These are phyloP conservation scores for Caradrina clavipalpis DNA, from an alignment of 2,888 invertebrate genomes.

Conservation along the genomic window DNA sequence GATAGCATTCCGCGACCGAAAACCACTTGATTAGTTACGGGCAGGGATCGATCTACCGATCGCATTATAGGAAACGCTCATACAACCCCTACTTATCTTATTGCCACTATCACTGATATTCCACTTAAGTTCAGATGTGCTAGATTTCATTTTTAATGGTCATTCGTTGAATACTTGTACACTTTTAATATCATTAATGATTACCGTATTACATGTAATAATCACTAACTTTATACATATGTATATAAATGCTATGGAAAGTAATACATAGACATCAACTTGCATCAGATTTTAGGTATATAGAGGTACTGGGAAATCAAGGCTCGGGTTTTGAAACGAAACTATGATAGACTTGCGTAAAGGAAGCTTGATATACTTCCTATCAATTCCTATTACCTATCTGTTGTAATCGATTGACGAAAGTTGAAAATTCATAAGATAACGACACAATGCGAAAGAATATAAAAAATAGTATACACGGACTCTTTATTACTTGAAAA, in stretches of 20 bases:
- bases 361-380: neutral
- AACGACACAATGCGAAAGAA: too few relatives aligned
- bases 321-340: constrained; percentile 27
- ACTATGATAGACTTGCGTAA: neutral
- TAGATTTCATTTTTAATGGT: constrained; percentile 39
- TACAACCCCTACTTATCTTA: too few relatives aligned
- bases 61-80: too few relatives aligned
- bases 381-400: neutral
- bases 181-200: constrained; percentile 47
- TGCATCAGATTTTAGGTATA: constrained; percentile 14
- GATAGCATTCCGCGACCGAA: too few relatives aligned
- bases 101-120: neutral
- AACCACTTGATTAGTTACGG: too few relatives aligned
- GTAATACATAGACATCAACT: constrained; percentile 31
- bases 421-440: too few relatives aligned
- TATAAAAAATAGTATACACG: too few relatives aligned
- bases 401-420: neutral
- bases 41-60: too few relatives aligned
- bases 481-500: too few relatives aligned
- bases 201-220: constrained; percentile 30
- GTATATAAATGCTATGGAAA: constrained; percentile 57
- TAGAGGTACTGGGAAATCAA: constrained; percentile 15
- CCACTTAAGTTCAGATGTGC: constrained; percentile 37
- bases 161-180: constrained; percentile 53
- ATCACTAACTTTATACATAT: constrained; percentile 40